These are phyloP conservation scores for Mus caroli DNA, from an alignment of 2,797 vertebrate genomes.

Conservation along the genomic window DNA sequence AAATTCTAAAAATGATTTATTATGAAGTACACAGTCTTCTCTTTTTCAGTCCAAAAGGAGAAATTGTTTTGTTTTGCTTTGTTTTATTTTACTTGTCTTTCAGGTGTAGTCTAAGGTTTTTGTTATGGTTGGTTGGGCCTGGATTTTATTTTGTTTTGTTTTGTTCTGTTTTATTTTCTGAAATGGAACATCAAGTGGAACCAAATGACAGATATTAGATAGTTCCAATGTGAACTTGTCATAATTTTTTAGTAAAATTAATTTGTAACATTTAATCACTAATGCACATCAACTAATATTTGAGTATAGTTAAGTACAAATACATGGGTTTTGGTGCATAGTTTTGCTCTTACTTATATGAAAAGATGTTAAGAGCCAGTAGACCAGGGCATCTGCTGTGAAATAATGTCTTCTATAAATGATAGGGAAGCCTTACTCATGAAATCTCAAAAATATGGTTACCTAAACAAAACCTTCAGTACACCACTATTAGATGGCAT, in stretches of 20 bases:
- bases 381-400: not conserved
- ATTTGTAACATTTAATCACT: not conserved
- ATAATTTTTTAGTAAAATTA: conserved; percentile 39
- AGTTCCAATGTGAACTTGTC: not conserved
- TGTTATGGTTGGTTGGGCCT: not conserved
- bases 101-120: not conserved
- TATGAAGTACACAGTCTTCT: not conserved
- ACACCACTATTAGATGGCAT: not conserved
- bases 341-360: not conserved
- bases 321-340: not conserved
- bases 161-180: not conserved
- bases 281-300: not conserved
- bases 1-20: not conserved
- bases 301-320: not conserved
- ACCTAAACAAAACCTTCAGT: not conserved
- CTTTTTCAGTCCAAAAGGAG: not conserved
- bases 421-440: not conserved
- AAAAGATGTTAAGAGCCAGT: not conserved
- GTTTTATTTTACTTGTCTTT: not conserved
- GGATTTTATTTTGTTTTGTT: not conserved
- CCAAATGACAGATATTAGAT: conserved; percentile 31
- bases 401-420: not conserved
- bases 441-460: not conserved
- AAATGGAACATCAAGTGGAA: conserved; percentile 1
- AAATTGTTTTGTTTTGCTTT: not conserved